Evolutionary conservation across 2,888 invertebrate genomes (phyloP).

Genomic region (Drosophila pseudotalamancana): DNA sequence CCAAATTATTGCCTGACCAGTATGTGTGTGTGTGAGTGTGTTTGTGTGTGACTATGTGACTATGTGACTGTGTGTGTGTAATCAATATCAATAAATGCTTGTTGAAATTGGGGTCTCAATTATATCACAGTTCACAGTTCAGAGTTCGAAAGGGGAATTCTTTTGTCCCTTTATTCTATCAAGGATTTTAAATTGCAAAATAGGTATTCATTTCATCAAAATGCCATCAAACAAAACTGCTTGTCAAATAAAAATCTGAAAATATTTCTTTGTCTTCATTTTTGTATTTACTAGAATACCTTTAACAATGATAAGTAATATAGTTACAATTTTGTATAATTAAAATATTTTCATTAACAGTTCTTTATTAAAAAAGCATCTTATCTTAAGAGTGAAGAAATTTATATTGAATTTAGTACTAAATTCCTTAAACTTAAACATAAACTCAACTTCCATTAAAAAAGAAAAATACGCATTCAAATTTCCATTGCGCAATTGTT

Average conservation of each 20-base stretch:
- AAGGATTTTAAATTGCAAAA: no score
- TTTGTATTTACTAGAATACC: no score
- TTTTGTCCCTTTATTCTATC: neutral
- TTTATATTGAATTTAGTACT: no score
- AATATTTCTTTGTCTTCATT: no score
- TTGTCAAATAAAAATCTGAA: no score
- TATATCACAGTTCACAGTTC: conserved; percentile 3
- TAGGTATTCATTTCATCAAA: no score
- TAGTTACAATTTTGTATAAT: no score
- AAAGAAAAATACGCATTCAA: neutral
- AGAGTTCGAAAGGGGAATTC: conserved; percentile 5
- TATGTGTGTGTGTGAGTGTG: conserved; percentile 4
- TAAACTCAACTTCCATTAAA: neutral
- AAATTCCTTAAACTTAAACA: neutral
- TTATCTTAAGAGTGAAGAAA: no score
- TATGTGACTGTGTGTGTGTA: neutral
- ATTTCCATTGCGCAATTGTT: conserved; percentile 15
- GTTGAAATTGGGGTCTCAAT: conserved; percentile 7
- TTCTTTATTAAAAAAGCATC: no score
- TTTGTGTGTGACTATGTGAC: neutral
- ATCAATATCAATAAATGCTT: conserved; percentile 38
- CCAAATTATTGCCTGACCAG: conserved; percentile 31
- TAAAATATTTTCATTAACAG: no score
- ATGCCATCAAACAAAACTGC: no score
- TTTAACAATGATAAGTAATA: no score